A percentile compares a stretch with the other conserved stretches of the same genome.
These are phyloP conservation scores for Hozukius guyotensis DNA, from an alignment of 2,797 vertebrate species.

Conservation along the genomic window DNA sequence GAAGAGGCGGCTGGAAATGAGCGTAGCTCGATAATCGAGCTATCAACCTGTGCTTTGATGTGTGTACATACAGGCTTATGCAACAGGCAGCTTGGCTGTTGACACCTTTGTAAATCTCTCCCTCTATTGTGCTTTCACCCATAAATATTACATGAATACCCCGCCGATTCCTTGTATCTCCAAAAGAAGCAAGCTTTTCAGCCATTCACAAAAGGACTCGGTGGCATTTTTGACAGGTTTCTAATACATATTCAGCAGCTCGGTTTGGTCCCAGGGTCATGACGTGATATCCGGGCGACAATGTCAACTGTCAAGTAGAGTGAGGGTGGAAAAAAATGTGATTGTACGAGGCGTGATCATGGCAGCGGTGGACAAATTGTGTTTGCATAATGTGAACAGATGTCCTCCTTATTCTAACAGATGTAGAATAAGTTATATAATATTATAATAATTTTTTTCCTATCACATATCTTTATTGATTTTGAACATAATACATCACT, in stretches of 20 bases:
- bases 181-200: constrained; percentile 3
- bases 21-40: constrained; percentile 52
- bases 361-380: constrained; percentile 22
- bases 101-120: constrained; percentile 45
- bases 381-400: constrained; percentile 14
- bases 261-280: constrained; percentile 36
- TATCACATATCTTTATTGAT: too few relatives aligned
- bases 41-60: constrained; percentile 47
- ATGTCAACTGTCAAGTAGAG: constrained; percentile 25
- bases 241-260: constrained; percentile 31
- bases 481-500: too few relatives aligned
- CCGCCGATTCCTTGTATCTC: background rate
- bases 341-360: background rate
- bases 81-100: constrained; percentile 51
- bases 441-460: too few relatives aligned
- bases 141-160: constrained; percentile 41
- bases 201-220: background rate
- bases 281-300: constrained; percentile 19
- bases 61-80: constrained; percentile 40
- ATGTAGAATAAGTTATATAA: too few relatives aligned
- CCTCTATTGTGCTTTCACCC: constrained; percentile 16
- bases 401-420: constrained; percentile 17
- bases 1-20: constrained; percentile 3
- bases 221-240: constrained; percentile 30
- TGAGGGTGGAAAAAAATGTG: background rate